A percentile compares a stretch with the other conserved stretches of the same genome.
These are phyloP conservation scores for Glomeris maerens DNA, from an alignment of 1,140 invertebrate genomes.

Conservation along the genomic window DNA sequence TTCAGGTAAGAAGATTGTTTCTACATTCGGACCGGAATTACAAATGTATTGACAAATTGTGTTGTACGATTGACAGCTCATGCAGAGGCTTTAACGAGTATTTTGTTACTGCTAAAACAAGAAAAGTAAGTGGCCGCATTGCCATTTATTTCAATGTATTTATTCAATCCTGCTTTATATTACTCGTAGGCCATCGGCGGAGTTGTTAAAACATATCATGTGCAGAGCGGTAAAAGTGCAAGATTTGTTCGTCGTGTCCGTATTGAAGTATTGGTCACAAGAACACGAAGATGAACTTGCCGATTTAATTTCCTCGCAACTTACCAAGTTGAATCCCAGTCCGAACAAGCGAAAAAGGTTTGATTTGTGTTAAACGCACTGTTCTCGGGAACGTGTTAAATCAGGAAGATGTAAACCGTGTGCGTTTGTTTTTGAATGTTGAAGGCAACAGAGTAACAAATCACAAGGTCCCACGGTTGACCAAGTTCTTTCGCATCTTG, in stretches of 20 bases:
- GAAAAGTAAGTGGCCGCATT: slow-evolving; percentile 70
- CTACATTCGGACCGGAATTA: not conserved
- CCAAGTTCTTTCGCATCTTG: slow-evolving; percentile 78
- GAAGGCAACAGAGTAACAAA: slow-evolving; percentile 19
- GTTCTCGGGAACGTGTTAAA: not conserved
- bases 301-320: slow-evolving; percentile 54
- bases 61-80: slow-evolving; percentile 44
- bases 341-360: slow-evolving; percentile 78
- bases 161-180: slow-evolving; percentile 8
- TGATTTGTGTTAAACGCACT: slow-evolving; percentile 3
- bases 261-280: slow-evolving; percentile 82
- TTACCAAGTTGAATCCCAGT: slow-evolving; percentile 43
- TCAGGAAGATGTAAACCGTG: slow-evolving; percentile 25
- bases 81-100: slow-evolving; percentile 79
- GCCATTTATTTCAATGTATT: slow-evolving; percentile 3
- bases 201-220: slow-evolving; percentile 68
- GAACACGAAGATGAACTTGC: slow-evolving; percentile 77
- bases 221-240: slow-evolving; percentile 53
- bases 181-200: slow-evolving; percentile 54
- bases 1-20: slow-evolving; percentile 23
- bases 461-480: slow-evolving; percentile 46
- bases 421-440: slow-evolving; percentile 38
- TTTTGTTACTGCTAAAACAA: slow-evolving; percentile 77
- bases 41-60: not conserved
- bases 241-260: slow-evolving; percentile 71